Base-by-base conservation (phyloP, 2,888 invertebrate species). In the Coremacera marginata region DNA sequence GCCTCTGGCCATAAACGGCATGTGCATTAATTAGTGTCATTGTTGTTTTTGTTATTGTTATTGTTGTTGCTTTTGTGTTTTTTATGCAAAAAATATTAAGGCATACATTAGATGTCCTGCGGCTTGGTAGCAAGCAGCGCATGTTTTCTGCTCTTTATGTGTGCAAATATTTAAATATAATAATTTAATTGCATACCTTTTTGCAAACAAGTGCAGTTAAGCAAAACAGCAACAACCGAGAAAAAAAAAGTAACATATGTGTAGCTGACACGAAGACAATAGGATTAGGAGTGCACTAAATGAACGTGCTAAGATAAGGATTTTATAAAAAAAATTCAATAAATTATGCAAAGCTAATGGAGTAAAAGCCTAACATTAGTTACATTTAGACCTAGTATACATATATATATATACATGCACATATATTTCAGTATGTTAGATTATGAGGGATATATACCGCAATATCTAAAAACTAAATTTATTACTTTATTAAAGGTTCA, bases 1-100 rank as follows among this genome's bases (percentile, higher is more conserved):
- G 55, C 78, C 75, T 57, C 51, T 76, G 80, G 78, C 80, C 78
- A 80, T 80, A 78, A 81, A 77, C 77, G 76, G 73, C 77, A 80
- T 78, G 80, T 82, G 80, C 80, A 74, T 79, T 78, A 82, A 81
- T 82, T 82, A 81, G 80, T 82, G 79, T 81, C 75, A 73, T 65
- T 65, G 76, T 63, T 71, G 75, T 62, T 74, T 31, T 22, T 67
- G 34, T n/a, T 3, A 25, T 22, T 25, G 27, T 27, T 51, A n/a
- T 52, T 51, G 16, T 27, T 27, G 9, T 27, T 27, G 25, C 27
- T 14, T 14, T 1, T 27, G 68, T 52, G 27, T 51, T 70, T 51
- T 51, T 27, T 70, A 27, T 51, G 5, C 27, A 27, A 14, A 22
- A 51, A 22, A 16, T 27, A 34, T n/a, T n/a, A 31, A 34, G 51